Base-by-base conservation (phyloP, 2,888 invertebrate species). In the Epinotia nisella region DNA sequence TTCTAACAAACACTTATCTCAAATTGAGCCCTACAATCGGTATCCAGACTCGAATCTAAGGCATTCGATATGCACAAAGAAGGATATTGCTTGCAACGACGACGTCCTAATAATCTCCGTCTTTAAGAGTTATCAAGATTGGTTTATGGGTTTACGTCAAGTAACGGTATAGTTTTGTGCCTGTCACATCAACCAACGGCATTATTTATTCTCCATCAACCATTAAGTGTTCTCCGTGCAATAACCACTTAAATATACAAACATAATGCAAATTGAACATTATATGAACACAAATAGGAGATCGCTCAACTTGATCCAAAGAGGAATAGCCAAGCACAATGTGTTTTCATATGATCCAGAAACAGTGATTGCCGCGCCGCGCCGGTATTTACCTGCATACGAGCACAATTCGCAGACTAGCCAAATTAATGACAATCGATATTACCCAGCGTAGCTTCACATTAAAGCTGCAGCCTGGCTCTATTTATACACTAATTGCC, bases 351-450 rank as follows among this genome's bases (percentile, higher is more conserved):
- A 45, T 49, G 49, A 49, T 49, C 49, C 7, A 49, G 49, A 49
- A 21, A 24, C 21, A 56, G 41, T 24, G 39, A 56, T 65, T 45
- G 62, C 24, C 24, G 9, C 49, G 10, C 55, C 3, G 56, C 15
- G 29, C 7, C 66, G 21, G 21, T 24, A 24, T 24, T 24, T 24
- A 35, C 35, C 69, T 58, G 58, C 58, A 51, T 49, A 35, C 53
- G 35, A 11, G 29, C 49, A 35, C 59, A 59, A 69, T 64, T 73
- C 64, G 60, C 75, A 76, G 76, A 78, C 81, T 5, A 79, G 56
- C 72, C 79, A 79, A 83, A 85, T 85, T 87, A 87, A 86, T 84
- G 84, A 83, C 83, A 85, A 85, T 85, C 86, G 83, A 87, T 86
- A 84, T 60, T 59, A 66, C 19, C 41, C 66, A 41, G 65, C 49